These are phyloP conservation scores for Paracyclopina nana DNA, from an alignment of 1,140 invertebrate species.

Conservation along the genomic window DNA sequence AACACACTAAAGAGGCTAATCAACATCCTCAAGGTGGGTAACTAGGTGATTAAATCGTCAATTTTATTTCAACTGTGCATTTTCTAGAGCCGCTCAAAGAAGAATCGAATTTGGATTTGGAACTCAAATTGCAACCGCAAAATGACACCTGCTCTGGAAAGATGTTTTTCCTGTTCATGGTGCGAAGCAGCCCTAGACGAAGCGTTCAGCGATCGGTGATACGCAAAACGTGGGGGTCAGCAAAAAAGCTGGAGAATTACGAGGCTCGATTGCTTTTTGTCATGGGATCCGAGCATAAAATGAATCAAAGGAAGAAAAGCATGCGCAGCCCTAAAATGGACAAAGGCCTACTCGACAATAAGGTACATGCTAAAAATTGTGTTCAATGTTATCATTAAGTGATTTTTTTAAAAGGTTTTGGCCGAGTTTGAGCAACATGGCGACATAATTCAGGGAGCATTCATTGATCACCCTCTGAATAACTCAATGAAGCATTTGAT, in stretches of 20 bases:
- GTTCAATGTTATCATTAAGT: background rate
- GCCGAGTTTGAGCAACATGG: conserved; percentile 21
- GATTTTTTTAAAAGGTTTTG: conserved; percentile 1
- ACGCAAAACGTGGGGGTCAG: conserved; percentile 24
- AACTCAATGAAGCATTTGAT: conserved; percentile 32
- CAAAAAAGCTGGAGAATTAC: conserved; percentile 18
- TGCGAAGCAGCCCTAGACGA: too few relatives aligned
- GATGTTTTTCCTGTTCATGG: too few relatives aligned
- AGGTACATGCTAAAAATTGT: background rate
- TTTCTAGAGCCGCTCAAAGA: too few relatives aligned
- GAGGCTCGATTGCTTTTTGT: conserved; percentile 24
- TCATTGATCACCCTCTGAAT: conserved; percentile 29
- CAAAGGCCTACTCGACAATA: conserved; percentile 13
- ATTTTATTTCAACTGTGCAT: too few relatives aligned
- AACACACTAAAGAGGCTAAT: too few relatives aligned
- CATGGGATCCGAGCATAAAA: conserved; percentile 21
- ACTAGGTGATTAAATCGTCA: too few relatives aligned
- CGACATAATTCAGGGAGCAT: conserved; percentile 28
- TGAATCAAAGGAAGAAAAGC: conserved; percentile 7
- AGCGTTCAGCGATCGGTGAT: conserved; percentile 26
- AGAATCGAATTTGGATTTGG: too few relatives aligned
- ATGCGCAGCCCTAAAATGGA: conserved; percentile 19
- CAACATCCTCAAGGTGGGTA: too few relatives aligned
- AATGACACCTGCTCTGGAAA: too few relatives aligned
- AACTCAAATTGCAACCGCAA: too few relatives aligned